phyloP scores from a whole-genome alignment of 1,140 invertebrate species.

The Adoxophyes honmai region DNA sequence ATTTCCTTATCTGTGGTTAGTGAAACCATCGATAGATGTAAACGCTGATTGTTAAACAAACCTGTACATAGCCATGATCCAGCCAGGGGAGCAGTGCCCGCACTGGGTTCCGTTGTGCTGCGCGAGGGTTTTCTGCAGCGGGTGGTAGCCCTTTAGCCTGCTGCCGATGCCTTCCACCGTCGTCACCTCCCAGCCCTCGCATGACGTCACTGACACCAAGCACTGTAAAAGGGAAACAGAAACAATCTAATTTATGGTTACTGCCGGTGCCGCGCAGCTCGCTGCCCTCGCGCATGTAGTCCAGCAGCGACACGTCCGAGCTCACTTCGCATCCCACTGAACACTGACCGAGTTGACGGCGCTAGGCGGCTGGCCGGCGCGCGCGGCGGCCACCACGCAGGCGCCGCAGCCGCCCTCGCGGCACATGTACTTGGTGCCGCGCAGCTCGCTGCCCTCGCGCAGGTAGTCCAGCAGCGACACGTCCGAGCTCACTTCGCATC shows the following conservation, averaged over 20 bases:
- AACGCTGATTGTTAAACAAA: too few species aligned
- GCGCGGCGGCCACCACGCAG: conserved; percentile 81
- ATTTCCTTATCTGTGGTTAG: too few species aligned
- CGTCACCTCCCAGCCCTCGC: conserved; percentile 84
- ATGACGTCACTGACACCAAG: conserved; percentile 82
- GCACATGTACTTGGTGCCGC: conserved; percentile 88
- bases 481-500: too few species aligned
- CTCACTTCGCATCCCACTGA: background rate
- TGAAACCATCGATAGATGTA: too few species aligned
- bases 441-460: conserved; percentile 74
- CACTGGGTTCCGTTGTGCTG: conserved; percentile 87
- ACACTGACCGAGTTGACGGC: conserved; percentile 27
- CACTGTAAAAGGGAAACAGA: conserved; percentile 72
- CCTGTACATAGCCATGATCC: conserved; percentile 93
- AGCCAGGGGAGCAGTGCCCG: conserved; percentile 89
- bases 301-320: too few species aligned
- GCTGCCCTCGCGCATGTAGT: too few species aligned
- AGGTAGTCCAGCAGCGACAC: too few species aligned
- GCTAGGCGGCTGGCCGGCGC: conserved; percentile 16
- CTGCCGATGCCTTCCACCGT: conserved; percentile 89
- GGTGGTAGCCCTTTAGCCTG: conserved; percentile 83
- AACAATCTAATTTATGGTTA: too few species aligned
- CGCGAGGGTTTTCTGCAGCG: conserved; percentile 82
- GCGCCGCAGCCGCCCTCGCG: conserved; percentile 88
- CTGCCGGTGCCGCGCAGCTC: too few species aligned